Evolutionary conservation across 2,888 invertebrate species (phyloP).

Genomic region (Xanthostigma xanthostigma): DNA sequence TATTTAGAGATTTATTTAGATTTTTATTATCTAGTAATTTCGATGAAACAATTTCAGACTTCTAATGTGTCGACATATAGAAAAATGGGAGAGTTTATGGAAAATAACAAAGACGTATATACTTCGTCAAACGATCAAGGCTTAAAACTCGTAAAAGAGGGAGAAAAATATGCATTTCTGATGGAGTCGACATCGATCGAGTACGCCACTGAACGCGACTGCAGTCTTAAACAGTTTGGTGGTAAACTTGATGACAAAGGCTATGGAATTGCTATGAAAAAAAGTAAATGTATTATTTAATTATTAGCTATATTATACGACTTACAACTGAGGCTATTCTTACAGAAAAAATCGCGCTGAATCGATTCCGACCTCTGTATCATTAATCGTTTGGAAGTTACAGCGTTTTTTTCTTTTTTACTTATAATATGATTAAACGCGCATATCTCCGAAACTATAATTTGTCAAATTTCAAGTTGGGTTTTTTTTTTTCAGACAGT

Average conservation of each 20-base stretch:
- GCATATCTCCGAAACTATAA: too few species aligned
- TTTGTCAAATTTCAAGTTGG: too few species aligned
- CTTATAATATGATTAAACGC: too few species aligned
- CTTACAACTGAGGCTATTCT: too few species aligned
- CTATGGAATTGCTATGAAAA: conserved; percentile 74
- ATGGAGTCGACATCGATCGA: conserved; percentile 87
- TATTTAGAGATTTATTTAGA: too few species aligned
- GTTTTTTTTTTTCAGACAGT: conserved; percentile 35
- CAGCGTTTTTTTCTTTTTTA: too few species aligned
- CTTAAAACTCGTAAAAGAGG: conserved; percentile 31
- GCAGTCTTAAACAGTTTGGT: conserved; percentile 58
- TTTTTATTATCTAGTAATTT: too few species aligned
- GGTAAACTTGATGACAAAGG: conserved; percentile 67
- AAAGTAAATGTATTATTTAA: conserved; percentile 35
- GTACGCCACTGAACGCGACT: conserved; percentile 63
- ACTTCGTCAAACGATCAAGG: conserved; percentile 48
- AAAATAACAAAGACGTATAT: conserved; percentile 39
- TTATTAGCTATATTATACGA: too few species aligned
- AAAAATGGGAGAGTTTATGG: conserved; percentile 71
- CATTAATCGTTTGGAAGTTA: too few species aligned
- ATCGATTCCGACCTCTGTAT: too few species aligned
- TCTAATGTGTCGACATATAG: conserved; percentile 36
- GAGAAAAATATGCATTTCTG: conserved; percentile 57
- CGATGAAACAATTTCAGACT: too few species aligned
- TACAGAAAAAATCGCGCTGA: too few species aligned